These are phyloP conservation scores for Druon quercuslanigerum DNA, from an alignment of 1,140 invertebrate genomes.

Conservation along the genomic window DNA sequence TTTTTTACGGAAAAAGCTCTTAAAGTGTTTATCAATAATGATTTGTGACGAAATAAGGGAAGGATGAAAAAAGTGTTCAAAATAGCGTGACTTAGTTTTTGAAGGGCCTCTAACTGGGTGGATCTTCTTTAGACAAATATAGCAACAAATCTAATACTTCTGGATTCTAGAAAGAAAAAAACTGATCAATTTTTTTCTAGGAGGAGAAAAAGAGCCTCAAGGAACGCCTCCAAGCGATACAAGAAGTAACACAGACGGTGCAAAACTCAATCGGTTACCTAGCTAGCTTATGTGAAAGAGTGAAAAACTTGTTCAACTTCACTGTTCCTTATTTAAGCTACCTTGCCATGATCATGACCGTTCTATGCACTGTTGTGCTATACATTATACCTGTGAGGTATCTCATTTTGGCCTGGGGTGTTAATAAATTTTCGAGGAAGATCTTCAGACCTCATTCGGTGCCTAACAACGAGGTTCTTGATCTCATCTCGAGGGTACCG, in stretches of 20 bases:
- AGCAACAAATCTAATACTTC: background rate
- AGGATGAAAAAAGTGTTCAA: too few relatives aligned
- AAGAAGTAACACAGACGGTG: constrained; percentile 95
- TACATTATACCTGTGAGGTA: constrained; percentile 95
- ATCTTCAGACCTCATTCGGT: constrained; percentile 94
- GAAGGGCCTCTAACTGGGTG: too few relatives aligned
- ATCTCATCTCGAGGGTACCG: constrained; percentile 96
- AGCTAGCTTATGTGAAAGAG: constrained; percentile 92
- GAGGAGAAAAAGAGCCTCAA: constrained; percentile 97
- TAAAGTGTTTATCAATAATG: too few relatives aligned
- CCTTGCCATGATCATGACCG: constrained; percentile 88
- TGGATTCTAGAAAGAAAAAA: background rate
- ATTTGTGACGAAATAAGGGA: too few relatives aligned
- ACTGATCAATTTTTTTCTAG: constrained; percentile 71
- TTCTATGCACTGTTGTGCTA: constrained; percentile 85
- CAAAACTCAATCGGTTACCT: constrained; percentile 96
- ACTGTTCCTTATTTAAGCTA: constrained; percentile 97
- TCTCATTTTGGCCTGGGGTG: constrained; percentile 96
- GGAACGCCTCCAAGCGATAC: constrained; percentile 94
- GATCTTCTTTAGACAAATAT: constrained; percentile 5
- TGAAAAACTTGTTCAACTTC: constrained; percentile 98
- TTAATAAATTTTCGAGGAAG: constrained; percentile 97
- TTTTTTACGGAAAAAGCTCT: too few relatives aligned
- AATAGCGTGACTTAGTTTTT: too few relatives aligned
- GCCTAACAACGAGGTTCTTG: constrained; percentile 97